A percentile compares a stretch with the other conserved stretches of the same genome.
Evolutionary conservation across 2,888 invertebrate genomes (phyloP).

Genomic region (Criorhina ranunculi): DNA sequence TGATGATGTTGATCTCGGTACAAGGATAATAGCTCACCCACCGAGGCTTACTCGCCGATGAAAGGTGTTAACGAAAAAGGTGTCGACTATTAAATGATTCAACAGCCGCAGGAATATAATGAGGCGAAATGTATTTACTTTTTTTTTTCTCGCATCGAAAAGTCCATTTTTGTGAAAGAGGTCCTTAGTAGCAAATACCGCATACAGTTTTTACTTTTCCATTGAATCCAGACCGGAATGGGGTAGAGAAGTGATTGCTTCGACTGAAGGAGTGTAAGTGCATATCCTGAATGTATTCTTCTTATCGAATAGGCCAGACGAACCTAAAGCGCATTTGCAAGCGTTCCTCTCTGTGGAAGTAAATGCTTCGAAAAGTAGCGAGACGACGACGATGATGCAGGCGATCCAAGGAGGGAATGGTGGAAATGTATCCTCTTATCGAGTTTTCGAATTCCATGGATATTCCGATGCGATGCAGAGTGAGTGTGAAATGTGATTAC

Average conservation of each 20-base stretch:
- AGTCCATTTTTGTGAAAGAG: constrained; percentile 50
- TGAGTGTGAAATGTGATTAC: constrained; percentile 39
- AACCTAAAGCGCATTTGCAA: constrained; percentile 61
- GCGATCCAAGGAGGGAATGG: constrained; percentile 30
- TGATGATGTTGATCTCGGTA: constrained; percentile 45
- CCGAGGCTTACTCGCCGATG: constrained; percentile 17
- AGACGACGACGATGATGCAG: constrained; percentile 21
- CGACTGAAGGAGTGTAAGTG: constrained; percentile 78
- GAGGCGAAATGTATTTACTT: constrained; percentile 77
- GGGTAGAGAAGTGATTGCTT: constrained; percentile 21
- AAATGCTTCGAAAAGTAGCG: constrained; percentile 22
- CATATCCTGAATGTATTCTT: constrained; percentile 53
- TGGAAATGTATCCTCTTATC: constrained; percentile 42
- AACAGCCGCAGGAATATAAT: constrained; percentile 83
- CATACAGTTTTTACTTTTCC: constrained; percentile 7
- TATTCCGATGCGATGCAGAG: not conserved
- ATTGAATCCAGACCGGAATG: constrained; percentile 47
- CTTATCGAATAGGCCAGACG: constrained; percentile 42
- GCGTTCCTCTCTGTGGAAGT: constrained; percentile 37
- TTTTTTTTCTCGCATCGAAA: constrained; percentile 44
- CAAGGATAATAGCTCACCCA: constrained; percentile 49
- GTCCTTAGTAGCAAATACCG: constrained; percentile 50
- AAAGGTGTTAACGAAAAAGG: constrained; percentile 79
- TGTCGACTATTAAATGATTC: constrained; percentile 83
- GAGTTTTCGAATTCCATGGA: constrained; percentile 16